Base-by-base conservation (phyloP, 2,797 vertebrate species). In the Champsocephalus esox region DNA sequence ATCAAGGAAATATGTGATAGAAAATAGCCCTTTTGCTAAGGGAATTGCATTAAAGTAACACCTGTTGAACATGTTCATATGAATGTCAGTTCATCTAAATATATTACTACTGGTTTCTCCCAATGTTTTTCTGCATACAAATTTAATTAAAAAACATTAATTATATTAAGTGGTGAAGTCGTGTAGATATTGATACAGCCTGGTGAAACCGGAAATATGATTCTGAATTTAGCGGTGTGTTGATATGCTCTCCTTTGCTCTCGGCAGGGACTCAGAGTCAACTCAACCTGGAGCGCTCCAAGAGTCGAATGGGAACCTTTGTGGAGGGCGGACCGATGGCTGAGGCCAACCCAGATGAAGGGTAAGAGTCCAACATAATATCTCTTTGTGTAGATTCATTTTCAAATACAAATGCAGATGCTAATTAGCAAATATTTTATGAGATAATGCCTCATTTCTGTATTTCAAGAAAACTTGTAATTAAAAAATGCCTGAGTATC, bases 241-340 rank as follows among this genome's bases (percentile, higher is more conserved):
- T 77, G 56, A 44, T 52, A 4, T 85, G 48, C 56, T 67, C 32
- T 57, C 57, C 12, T 86, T 34, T 61, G 72, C 21, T 72, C 32
- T 73, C 49, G 5, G 48, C 83, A 95, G 94, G 85, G 2, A 95
- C 94, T 65, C 94, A 95, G 81, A 93, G 89, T 84, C 94, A 95
- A 59, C 59, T 94, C n/a, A 93, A 95, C 43, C 77, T 92, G 85
- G 94, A 96, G 57, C 91, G 84, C 14, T 91, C 91, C 0, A 95
- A 95, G 82, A 95, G 94, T 81, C 90, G 90, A n/a, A 92, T 93
- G 92, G 95, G 92, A 70, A 92, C 92, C 28, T 94, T 94, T 70
- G 80, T 84, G 69, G 95, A 94, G 17, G 80, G 84, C 3, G 87
- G 86, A 41, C 70, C 88, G 3, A 61, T 55, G 63, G 75, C 86